Evolutionary conservation across 1,140 invertebrate species (phyloP), one percentile per base, ranked within the genome.

Genomic region (Mylabris phalerata): DNA sequence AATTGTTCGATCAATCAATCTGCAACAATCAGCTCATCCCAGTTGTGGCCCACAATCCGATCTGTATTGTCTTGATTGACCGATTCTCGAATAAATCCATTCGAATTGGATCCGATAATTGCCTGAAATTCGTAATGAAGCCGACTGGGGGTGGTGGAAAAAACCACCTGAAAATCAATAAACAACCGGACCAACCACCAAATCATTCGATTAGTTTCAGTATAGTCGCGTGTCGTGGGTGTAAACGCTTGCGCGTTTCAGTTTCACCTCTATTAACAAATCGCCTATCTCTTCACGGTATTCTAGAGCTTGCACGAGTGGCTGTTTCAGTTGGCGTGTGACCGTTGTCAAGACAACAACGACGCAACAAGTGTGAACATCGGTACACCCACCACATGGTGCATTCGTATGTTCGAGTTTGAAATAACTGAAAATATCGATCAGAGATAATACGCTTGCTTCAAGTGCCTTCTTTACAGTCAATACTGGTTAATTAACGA

Each of bases 171-270:
- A 54, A 59, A 59, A 63, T 63, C 61, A 63, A 63, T 63, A 59
- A 55, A 59, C 32, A 55, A 49, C 55, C 55, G 32, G 47, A 48
- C 48, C 51, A 52, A 49, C 57, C 50, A 48, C 62, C 32, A 32
- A 32, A 68, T 64, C 62, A 61, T 66, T 68, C 61, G 48, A 66
- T 68, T 66, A 66, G 66, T 61, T 62, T 62, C 25, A 59, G 49
- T 55, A 50, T 54, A 52, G 64, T 66, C 61, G 61, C 67, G 67
- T 66, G 67, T 68, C 62, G 65, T 67, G 65, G 65, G 67, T 62
- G 67, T 68, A 63, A 54, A 65, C 63, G 65, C 65, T 63, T 67
- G 63, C 64, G 67, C 64, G 55, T 48, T 66, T 59, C 55, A 56
- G 48, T 50, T 46, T 38, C 49, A 60, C 61, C 55, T 60, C 50